A percentile compares a stretch with the other conserved stretches of the same genome.
phyloP scores from a whole-genome alignment of 1,140 invertebrate genomes.

The Venturia canescens region DNA sequence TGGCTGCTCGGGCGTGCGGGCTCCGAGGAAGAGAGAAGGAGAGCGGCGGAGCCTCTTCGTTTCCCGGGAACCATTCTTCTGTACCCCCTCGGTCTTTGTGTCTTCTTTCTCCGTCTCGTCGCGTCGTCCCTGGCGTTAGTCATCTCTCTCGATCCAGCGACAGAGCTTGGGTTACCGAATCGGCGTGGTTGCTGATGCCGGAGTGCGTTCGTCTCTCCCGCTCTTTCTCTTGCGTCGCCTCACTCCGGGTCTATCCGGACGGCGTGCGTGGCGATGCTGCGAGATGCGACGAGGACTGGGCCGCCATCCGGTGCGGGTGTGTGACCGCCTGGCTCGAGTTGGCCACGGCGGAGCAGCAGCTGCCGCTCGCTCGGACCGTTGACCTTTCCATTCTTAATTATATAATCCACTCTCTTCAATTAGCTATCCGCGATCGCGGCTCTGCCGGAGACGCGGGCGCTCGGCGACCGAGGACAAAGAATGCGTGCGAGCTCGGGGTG shows the following conservation, averaged over 20 bases:
- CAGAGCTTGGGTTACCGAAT: conserved; percentile 13
- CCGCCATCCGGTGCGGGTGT: too few species aligned
- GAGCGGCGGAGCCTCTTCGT: neutral
- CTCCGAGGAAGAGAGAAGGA: conserved; percentile 5
- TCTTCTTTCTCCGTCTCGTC: neutral
- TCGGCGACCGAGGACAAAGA: too few species aligned
- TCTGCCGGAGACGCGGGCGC: too few species aligned
- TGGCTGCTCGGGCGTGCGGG: neutral
- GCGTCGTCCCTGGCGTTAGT: conserved; percentile 27
- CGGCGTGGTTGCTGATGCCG: neutral
- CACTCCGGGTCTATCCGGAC: too few species aligned
- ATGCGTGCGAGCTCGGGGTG: too few species aligned
- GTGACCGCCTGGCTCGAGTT: too few species aligned
- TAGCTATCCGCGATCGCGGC: conserved; percentile 9
- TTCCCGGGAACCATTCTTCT: conserved; percentile 13
- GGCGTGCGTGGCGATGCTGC: too few species aligned
- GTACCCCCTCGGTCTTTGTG: conserved; percentile 14
- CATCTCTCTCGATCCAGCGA: neutral
- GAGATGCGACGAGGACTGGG: too few species aligned
- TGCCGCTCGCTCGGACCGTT: conserved; percentile 50
- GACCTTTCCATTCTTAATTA: conserved; percentile 28
- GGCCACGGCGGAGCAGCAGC: neutral
- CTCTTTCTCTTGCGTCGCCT: neutral
- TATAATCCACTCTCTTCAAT: too few species aligned
- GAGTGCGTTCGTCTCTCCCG: conserved; percentile 24